Base-by-base conservation (phyloP, 2,888 invertebrate species). In the Antheraea assamensis region DNA sequence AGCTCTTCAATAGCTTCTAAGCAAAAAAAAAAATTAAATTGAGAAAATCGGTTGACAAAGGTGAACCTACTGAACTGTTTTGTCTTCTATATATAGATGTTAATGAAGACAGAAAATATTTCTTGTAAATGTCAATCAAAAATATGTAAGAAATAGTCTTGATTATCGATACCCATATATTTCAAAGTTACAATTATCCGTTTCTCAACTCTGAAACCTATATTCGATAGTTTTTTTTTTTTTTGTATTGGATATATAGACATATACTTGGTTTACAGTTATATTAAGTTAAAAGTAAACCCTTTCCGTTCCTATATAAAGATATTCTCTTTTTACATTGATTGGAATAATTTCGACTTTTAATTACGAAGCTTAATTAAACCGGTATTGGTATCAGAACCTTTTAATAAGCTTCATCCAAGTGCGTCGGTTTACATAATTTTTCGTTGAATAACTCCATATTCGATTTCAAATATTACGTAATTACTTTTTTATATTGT, bases 291-390 rank as follows among this genome's bases (percentile, higher is more conserved):
- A 61, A 66, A 31, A 19, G 30, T 8, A 66, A 66, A n/a, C 10
- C 72, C 55, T 73, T 75, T 52, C 73, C 76, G 58, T 13, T 78
- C 77, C 72, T 76, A 78, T 64, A 35, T 35, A 35, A n/a, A 78
- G 78, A 77, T 76, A 75, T 71, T 75, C 10, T 82, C 84, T 81
- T 81, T 81, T 80, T 83, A 84, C 80, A 82, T 81, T 86, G 85
- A 83, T 87, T 87, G 83, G 83, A 79, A 79, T 81, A 84, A 84
- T 83, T 85, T 88, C 81, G 83, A 85, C 85, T 85, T 88, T 87
- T 88, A 84, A 87, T 85, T 88, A 87, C 84, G 81, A 80, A 80
- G 78, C 83, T 89, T 90, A 88, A 89, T 90, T 90, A 90, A 89
- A 86, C 87, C 82, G 79, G 17, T 66, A 30, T 27, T 19, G 73